These are phyloP conservation scores for Eleutherodactylus coqui DNA, from an alignment of 2,797 vertebrate species.

Conservation along the genomic window DNA sequence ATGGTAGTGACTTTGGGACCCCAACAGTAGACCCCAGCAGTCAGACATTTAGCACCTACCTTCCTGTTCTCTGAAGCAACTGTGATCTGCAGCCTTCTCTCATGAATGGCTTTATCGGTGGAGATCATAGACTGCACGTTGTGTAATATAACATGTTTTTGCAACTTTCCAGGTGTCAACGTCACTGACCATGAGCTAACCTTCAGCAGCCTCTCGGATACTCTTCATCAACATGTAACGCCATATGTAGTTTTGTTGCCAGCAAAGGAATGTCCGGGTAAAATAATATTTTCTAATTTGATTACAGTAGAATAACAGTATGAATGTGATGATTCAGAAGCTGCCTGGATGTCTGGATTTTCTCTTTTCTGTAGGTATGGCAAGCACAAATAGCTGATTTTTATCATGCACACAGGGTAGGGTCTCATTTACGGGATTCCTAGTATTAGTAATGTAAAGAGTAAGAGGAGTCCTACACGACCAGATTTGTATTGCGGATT, in stretches of 20 bases:
- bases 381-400: no score
- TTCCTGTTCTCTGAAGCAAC: no score
- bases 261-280: constrained; percentile 93
- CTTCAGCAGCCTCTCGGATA: constrained; percentile 86
- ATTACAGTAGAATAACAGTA: not conserved
- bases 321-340: not conserved
- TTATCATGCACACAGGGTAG: no score
- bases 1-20: no score
- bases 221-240: constrained; percentile 83
- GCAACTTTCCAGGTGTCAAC: constrained; percentile 86
- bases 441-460: no score
- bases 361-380: no score
- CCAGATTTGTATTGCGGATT: no score
- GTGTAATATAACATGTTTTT: not conserved
- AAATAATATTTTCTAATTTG: not conserved
- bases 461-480: no score
- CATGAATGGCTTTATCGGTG: not conserved
- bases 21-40: no score
- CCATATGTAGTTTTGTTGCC: constrained; percentile 87
- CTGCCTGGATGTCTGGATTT: not conserved
- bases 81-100: no score
- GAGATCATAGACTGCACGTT: not conserved
- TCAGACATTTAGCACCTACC: no score
- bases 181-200: constrained; percentile 94
- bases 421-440: no score